Percentiles rank a stretch among this genome's conserved stretches.
phyloP scores from a whole-genome alignment of 2,113 vertebrate genomes.

The Eclectus roratus region DNA sequence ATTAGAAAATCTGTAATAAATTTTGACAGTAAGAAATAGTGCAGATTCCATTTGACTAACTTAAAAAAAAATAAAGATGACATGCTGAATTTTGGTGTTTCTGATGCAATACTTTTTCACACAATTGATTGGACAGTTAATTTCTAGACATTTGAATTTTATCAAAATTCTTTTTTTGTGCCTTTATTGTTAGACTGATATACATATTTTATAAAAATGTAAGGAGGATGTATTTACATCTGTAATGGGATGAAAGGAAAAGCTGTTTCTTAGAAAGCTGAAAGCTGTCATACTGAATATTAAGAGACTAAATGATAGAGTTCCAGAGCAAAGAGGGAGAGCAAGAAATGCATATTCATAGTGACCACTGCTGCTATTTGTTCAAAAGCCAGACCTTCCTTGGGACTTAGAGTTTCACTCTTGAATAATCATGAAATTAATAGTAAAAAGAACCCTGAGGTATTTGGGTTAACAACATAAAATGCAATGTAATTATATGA shows the following conservation, averaged over 20 bases:
- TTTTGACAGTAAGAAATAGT: background rate
- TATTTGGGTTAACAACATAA: background rate
- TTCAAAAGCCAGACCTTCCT: background rate
- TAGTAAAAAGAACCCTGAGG: background rate
- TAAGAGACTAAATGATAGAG: background rate
- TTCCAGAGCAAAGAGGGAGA: background rate
- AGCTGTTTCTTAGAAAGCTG: background rate
- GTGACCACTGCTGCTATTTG: background rate
- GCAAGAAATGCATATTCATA: background rate
- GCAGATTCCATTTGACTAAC: background rate
- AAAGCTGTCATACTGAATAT: background rate
- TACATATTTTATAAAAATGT: background rate
- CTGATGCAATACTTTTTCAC: background rate
- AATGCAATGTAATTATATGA: background rate
- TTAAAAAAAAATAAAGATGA: background rate
- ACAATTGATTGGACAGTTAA: background rate
- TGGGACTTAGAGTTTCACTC: background rate
- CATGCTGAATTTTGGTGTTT: background rate
- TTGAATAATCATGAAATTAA: background rate
- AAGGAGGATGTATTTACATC: background rate
- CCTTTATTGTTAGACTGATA: background rate
- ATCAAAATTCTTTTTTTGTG: background rate
- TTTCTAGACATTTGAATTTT: background rate
- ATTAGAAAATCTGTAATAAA: background rate
- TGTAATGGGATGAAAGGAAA: background rate